A percentile compares a stretch with the other conserved stretches of the same genome.
These are phyloP conservation scores for Yponomeuta plumbellus DNA, from an alignment of 2,888 invertebrate species.

Conservation along the genomic window DNA sequence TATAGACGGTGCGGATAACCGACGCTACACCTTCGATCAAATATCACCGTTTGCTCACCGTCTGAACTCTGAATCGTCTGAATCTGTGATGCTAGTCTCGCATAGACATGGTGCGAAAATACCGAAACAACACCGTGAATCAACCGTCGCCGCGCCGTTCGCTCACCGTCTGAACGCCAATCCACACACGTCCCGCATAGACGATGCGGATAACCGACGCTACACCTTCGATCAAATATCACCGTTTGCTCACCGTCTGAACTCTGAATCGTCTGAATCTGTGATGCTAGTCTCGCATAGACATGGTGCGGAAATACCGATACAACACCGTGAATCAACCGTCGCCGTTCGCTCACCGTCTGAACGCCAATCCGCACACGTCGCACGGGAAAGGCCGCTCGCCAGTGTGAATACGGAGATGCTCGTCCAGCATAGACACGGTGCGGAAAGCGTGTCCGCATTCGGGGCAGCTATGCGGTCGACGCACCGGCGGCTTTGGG, in stretches of 20 bases:
- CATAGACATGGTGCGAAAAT: slow-evolving; percentile 49
- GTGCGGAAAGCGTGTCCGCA: slow-evolving; percentile 51
- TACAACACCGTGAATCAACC: too few relatives aligned
- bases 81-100: slow-evolving; percentile 49
- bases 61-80: slow-evolving; percentile 49
- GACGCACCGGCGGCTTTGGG: not conserved
- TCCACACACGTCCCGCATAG: slow-evolving; percentile 50
- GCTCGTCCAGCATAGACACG: slow-evolving; percentile 44
- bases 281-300: slow-evolving; percentile 47
- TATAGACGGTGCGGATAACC: slow-evolving; percentile 38
- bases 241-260: slow-evolving; percentile 34
- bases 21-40: too few relatives aligned
- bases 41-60: slow-evolving; percentile 27
- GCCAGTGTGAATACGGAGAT: slow-evolving; percentile 51
- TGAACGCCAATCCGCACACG: slow-evolving; percentile 52
- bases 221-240: too few relatives aligned
- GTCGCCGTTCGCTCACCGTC: slow-evolving; percentile 30
- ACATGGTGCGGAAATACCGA: slow-evolving; percentile 50
- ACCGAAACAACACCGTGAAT: too few relatives aligned
- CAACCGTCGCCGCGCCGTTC: too few relatives aligned
- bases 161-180: slow-evolving; percentile 40
- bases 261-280: slow-evolving; percentile 52
- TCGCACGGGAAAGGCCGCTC: slow-evolving; percentile 56
- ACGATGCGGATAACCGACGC: slow-evolving; percentile 41
- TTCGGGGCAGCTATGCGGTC: slow-evolving; percentile 27